Percentiles rank a stretch among this genome's conserved stretches.
phyloP scores from a whole-genome alignment of 2,797 vertebrate species.

The Nannoperca australis region DNA sequence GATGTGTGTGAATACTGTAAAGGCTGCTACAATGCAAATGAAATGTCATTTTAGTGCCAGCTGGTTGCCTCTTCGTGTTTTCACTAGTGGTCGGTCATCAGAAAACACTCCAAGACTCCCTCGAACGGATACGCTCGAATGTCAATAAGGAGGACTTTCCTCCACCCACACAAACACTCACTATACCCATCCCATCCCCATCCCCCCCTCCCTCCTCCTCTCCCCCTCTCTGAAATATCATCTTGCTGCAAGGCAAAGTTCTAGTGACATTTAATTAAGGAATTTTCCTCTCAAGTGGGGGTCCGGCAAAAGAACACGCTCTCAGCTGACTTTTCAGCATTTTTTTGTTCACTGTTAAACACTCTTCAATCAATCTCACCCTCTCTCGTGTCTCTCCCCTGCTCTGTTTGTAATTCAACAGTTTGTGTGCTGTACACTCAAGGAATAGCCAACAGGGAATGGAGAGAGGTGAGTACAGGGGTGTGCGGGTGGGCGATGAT shows the following conservation, averaged over 20 bases:
- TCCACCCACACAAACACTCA: constrained; percentile 42
- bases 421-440: constrained; percentile 98
- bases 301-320: constrained; percentile 45
- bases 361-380: constrained; percentile 48
- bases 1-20: constrained; percentile 50
- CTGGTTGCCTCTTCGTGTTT: constrained; percentile 55
- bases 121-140: constrained; percentile 38
- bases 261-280: constrained; percentile 78
- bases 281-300: constrained; percentile 56
- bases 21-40: constrained; percentile 61
- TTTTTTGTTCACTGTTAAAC: constrained; percentile 51
- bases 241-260: constrained; percentile 69
- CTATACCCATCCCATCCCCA: not conserved
- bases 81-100: constrained; percentile 29
- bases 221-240: constrained; percentile 67
- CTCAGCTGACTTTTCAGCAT: constrained; percentile 33
- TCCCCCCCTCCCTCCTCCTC: not conserved
- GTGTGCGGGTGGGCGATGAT: not conserved
- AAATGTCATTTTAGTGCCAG: constrained; percentile 76
- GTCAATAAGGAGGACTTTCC: constrained; percentile 53
- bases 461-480: constrained; percentile 94
- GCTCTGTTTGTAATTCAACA: constrained; percentile 77
- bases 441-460: constrained; percentile 95
- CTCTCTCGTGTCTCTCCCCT: constrained; percentile 30
- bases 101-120: constrained; percentile 52